phyloP scores from a whole-genome alignment of 1,140 invertebrate genomes.

The Apis florea region DNA sequence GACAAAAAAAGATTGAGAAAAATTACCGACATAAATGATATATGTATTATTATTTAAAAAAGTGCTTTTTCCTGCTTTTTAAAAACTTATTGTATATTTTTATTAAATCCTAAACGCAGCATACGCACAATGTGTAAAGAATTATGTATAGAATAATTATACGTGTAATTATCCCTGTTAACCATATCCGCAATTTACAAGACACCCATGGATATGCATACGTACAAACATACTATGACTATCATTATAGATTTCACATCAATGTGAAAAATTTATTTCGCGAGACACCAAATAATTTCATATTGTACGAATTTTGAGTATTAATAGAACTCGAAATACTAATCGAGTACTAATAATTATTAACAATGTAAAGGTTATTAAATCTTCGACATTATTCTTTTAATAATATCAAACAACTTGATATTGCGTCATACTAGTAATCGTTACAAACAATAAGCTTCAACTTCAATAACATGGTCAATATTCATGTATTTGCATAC shows the following conservation, averaged over 20 bases:
- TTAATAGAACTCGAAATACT: no score
- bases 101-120: background rate
- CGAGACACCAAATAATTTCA: background rate
- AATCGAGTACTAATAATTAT: background rate
- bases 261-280: background rate
- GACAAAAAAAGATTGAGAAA: no score
- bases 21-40: no score
- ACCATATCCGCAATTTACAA: background rate
- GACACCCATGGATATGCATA: background rate
- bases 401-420: background rate
- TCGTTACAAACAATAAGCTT: background rate
- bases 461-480: background rate
- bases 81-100: no score
- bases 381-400: background rate
- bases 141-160: background rate
- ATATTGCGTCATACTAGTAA: background rate
- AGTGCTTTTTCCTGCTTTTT: no score
- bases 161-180: background rate
- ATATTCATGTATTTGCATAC: no score
- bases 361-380: background rate
- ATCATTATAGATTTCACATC: background rate
- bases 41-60: no score
- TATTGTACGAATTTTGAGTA: background rate
- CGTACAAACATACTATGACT: background rate
- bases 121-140: background rate